phyloP scores from a whole-genome alignment of 2,113 vertebrate genomes.

The Gymnorhina tibicen region DNA sequence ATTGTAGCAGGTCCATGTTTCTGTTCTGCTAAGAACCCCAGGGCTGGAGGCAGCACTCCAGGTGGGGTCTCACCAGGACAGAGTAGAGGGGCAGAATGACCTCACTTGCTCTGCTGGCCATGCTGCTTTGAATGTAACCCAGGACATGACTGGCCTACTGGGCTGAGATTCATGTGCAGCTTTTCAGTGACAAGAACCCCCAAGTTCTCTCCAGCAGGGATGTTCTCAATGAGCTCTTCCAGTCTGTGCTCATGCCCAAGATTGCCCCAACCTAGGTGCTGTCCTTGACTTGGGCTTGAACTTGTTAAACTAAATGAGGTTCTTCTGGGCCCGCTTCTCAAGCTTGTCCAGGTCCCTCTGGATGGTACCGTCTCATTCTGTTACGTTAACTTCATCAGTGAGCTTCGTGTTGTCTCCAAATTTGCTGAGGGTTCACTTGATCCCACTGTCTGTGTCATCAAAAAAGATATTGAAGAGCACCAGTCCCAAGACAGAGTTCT shows the following conservation, averaged over 20 bases:
- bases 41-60: neutral
- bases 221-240: neutral
- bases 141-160: neutral
- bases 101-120: neutral
- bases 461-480: neutral
- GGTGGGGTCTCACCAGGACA: neutral
- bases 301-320: neutral
- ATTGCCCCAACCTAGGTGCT: rapidly evolving
- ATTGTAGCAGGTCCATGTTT: neutral
- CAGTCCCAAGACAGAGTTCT: neutral
- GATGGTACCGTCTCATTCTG: neutral
- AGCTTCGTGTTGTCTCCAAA: neutral
- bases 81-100: neutral
- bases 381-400: neutral
- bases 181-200: neutral
- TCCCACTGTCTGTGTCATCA: rapidly evolving
- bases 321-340: neutral
- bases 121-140: neutral
- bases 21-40: neutral
- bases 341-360: neutral
- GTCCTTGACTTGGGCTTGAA: neutral
- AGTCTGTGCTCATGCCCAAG: neutral
- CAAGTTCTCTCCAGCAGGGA: neutral
- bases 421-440: neutral
- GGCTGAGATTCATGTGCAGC: neutral